Evolutionary conservation across 2,888 invertebrate species (phyloP), one percentile per base, ranked within the genome.

Genomic region (Emmelina monodactyla): DNA sequence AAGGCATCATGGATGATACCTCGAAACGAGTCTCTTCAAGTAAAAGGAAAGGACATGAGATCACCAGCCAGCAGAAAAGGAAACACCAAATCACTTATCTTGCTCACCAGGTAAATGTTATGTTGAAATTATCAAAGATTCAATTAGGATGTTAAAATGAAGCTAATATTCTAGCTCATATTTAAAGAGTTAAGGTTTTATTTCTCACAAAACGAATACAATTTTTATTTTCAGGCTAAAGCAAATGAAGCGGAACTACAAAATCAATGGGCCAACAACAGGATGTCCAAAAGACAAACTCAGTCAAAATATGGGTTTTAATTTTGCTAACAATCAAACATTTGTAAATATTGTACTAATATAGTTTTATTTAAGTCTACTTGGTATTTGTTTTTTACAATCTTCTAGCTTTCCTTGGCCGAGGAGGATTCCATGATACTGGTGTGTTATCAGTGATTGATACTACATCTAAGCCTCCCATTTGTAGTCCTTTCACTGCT

Each of bases 61-160:
- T 89, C 1, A 85, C 87, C n/a, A 80, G 79, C 7, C 85, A 86
- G 46, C 91, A 91, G 35, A 86, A 87, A 46, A 83, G 89, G 46
- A 97, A 97, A 66, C 96, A 97, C 82, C 97, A 97, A 80, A 97
- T 97, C 50, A 97, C 96, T 1, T 97, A 95, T 66, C 82, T 97
- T 46, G 97, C 96, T 14, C 89, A 89, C 63, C 87, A 87, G 82
- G 87, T 87, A 51, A 6, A n/a, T n/a, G n/a, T n/a, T n/a, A n/a
- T n/a, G n/a, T n/a, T n/a, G n/a, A n/a, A n/a, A n/a, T n/a, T n/a
- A n/a, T n/a, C n/a, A n/a, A n/a, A n/a, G n/a, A n/a, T n/a, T n/a
- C n/a, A n/a, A n/a, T n/a, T n/a, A n/a, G n/a, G n/a, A n/a, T n/a
- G n/a, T n/a, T n/a, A n/a, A n/a, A n/a, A n/a, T n/a, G n/a, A n/a